Evolutionary conservation across 23 tunicate species (phyloP), one percentile per base, ranked within the genome.

Genomic region (Trididemnum nubilum): DNA sequence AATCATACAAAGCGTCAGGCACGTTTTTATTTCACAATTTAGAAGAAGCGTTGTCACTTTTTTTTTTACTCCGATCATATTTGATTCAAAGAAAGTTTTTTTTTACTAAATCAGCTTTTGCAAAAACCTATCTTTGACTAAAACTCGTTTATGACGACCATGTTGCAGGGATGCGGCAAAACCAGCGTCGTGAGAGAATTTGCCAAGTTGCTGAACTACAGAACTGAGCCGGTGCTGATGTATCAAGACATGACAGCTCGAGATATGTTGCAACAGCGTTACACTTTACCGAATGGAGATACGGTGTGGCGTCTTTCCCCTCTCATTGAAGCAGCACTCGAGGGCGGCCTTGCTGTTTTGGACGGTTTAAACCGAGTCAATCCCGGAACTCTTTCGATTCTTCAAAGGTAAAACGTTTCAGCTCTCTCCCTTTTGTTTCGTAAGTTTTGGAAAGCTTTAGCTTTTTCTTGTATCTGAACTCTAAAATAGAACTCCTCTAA

Each of bases 181-280:
- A 83, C 89, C 32, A 88, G 88, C 33, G 79, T 94, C 0, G 83
- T 88, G 0, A 88, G 83, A 7, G 89, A 94, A 64, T 84, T 88
- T 37, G 77, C 98, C 34, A 73, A 69, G 34, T 81, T 84, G 19
- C 34, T 94, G 35, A 72, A 77, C 23, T 88, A 94, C 36, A 66
- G 87, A 1, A 88, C 94, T 2, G 98, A 94, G 40, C 98, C 98
- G 1, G 94, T 94, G 37, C 86, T 94, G 1, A 32, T 94, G 70
- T 94, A 94, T 73, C 98, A 94, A 85, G 98, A 94, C 78, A 94
- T 94, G 95, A 89, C 98, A 0, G 91, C 98, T 0, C 79, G 95
- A 33, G 98, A 94, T 59, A 71, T 89, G 24, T 77, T 94, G 34
- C 98, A 94, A 52, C 98, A 94, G 51, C 84, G 98, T 5, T 89